Percentiles rank a stretch among this genome's conserved stretches.
phyloP scores from a whole-genome alignment of 2,797 vertebrate species.

The Strix occidentalis region DNA sequence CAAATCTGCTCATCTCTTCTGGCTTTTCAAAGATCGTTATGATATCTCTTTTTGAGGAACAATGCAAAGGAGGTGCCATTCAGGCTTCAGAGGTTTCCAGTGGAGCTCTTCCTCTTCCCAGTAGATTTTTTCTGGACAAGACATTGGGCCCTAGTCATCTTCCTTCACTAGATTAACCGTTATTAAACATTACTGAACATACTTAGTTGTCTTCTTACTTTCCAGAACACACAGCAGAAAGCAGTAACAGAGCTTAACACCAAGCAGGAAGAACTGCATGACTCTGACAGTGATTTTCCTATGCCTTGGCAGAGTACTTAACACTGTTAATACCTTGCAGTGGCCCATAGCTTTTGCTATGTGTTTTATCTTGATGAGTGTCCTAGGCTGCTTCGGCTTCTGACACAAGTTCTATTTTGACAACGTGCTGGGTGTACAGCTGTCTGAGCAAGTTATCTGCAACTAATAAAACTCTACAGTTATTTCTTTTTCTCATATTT shows the following conservation, averaged over 20 bases:
- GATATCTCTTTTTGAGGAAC: too few relatives aligned
- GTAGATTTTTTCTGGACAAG: background rate
- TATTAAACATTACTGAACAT: background rate
- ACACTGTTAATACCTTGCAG: background rate
- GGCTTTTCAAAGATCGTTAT: too few relatives aligned
- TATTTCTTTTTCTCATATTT: conserved; percentile 48
- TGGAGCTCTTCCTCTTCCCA: background rate
- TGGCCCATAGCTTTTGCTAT: conserved; percentile 28
- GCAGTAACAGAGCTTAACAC: background rate
- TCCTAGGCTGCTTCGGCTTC: conserved; percentile 51
- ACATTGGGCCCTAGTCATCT: background rate
- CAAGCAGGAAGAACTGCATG: background rate
- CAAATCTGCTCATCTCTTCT: accelerated
- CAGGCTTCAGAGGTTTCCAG: background rate
- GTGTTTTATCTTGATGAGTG: conserved; percentile 61
- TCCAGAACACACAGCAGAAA: background rate
- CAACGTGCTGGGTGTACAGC: conserved; percentile 49
- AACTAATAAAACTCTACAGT: conserved; percentile 43
- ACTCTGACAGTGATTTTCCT: background rate
- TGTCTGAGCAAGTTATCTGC: conserved; percentile 44
- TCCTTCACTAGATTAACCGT: background rate
- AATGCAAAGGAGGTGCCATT: background rate
- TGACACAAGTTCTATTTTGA: conserved; percentile 9
- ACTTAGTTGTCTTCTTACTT: background rate
- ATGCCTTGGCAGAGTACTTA: conserved; percentile 50